Conservation (phyloP, 2,113 vertebrate genomes). For the Synodontis membranacea region DNA sequence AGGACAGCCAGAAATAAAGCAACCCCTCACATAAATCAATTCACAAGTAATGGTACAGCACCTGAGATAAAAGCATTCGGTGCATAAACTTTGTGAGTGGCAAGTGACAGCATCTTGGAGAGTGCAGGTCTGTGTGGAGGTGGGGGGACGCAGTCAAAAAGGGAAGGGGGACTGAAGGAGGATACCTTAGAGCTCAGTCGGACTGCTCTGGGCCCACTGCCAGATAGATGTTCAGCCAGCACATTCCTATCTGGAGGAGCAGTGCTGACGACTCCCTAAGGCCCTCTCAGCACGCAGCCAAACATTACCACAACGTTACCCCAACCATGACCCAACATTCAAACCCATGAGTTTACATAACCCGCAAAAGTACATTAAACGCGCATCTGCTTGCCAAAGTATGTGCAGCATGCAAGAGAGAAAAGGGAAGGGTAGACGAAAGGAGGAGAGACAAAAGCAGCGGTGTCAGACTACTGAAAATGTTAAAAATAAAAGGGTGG, state of each 20-base stretch:
- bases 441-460: conserved; percentile 22
- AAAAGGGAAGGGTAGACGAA: conserved; percentile 10
- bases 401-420: conserved; percentile 36
- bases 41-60: not conserved
- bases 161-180: conserved; percentile 25
- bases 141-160: conserved; percentile 8
- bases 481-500: not conserved
- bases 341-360: conserved; percentile 43
- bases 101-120: not conserved
- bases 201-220: conserved; percentile 59
- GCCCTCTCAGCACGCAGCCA: conserved; percentile 51
- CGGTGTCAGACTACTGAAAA: not conserved
- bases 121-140: not conserved
- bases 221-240: conserved; percentile 72
- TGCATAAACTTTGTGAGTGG: not conserved
- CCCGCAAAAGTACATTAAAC: conserved; percentile 45
- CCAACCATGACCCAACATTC: conserved; percentile 33
- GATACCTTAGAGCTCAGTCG: conserved; percentile 55
- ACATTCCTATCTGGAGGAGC: conserved; percentile 65
- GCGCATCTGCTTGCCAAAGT: conserved; percentile 32
- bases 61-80: not conserved
- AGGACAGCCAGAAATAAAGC: not conserved
- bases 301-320: conserved; percentile 53
- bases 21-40: not conserved
- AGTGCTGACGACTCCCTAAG: conserved; percentile 49